phyloP scores from a whole-genome alignment of 2,797 vertebrate genomes.

The Enteromius treurensis region DNA sequence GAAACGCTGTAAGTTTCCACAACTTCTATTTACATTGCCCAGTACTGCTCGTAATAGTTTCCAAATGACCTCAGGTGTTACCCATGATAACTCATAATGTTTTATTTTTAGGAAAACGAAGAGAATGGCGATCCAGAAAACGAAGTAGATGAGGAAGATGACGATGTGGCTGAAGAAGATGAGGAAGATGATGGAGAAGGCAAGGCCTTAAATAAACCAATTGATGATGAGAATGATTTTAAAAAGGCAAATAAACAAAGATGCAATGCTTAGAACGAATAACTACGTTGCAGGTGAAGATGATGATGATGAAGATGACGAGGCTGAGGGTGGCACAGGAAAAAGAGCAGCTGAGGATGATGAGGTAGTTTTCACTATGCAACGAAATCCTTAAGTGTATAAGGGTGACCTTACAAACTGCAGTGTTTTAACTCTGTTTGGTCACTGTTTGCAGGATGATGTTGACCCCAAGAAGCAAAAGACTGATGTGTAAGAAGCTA shows the following conservation, averaged over 20 bases:
- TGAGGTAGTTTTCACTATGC: constrained; percentile 65
- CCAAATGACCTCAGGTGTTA: not conserved
- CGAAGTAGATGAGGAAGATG: constrained; percentile 90
- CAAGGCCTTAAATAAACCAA: constrained; percentile 63
- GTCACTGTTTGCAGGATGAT: constrained; percentile 77
- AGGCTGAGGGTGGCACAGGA: constrained; percentile 81
- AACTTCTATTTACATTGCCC: not conserved
- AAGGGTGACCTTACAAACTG: not conserved
- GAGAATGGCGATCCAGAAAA: constrained; percentile 90
- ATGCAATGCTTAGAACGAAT: not conserved
- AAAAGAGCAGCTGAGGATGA: constrained; percentile 89
- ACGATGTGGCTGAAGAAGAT: constrained; percentile 86
- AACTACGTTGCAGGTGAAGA: constrained; percentile 80
- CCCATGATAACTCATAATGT: not conserved
- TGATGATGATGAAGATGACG: constrained; percentile 83
- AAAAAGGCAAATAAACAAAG: not conserved
- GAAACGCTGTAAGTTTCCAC: constrained; percentile 75
- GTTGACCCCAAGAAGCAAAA: constrained; percentile 92
- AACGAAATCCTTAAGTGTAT: not conserved
- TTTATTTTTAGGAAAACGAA: constrained; percentile 80
- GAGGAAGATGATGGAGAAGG: constrained; percentile 91
- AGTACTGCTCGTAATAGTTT: not conserved
- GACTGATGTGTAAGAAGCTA: constrained; percentile 79
- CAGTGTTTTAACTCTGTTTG: constrained; percentile 20
- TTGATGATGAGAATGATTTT: not conserved